These are phyloP conservation scores for Phoebastria nigripes DNA, from an alignment of 2,797 vertebrate genomes.

Conservation along the genomic window DNA sequence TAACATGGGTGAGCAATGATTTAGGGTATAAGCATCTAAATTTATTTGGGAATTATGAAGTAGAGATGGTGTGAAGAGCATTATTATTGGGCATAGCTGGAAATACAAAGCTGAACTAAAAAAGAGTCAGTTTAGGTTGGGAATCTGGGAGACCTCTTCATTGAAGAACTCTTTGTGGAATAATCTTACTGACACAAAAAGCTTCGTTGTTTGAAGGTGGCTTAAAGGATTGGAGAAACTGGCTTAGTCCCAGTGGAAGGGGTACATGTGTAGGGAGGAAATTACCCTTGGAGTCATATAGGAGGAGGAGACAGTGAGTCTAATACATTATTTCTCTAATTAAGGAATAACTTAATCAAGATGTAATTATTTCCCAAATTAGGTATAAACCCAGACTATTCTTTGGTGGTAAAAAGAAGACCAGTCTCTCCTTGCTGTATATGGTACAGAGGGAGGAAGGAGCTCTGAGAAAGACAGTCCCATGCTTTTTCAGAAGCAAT, in stretches of 20 bases:
- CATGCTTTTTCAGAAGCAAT: background rate
- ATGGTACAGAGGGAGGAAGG: background rate
- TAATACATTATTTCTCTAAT: background rate
- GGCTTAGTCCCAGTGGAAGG: background rate
- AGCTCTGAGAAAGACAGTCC: background rate
- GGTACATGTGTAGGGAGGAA: background rate
- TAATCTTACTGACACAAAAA: background rate
- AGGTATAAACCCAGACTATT: background rate
- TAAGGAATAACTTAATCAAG: constrained; percentile 3
- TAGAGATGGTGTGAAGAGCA: background rate
- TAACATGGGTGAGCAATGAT: background rate
- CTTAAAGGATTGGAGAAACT: background rate
- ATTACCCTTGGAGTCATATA: background rate
- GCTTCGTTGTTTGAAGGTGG: background rate
- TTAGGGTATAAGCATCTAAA: background rate
- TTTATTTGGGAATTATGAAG: background rate
- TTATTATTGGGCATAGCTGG: background rate
- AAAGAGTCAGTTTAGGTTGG: background rate
- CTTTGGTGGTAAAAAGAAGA: background rate
- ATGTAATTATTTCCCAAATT: background rate
- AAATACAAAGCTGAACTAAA: background rate
- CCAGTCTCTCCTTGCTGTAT: background rate
- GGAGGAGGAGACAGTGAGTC: background rate
- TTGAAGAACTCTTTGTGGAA: background rate
- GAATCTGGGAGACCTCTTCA: background rate